Base-by-base conservation (phyloP, 2,888 invertebrate genomes). In the Troglohyphantes excavatus region DNA sequence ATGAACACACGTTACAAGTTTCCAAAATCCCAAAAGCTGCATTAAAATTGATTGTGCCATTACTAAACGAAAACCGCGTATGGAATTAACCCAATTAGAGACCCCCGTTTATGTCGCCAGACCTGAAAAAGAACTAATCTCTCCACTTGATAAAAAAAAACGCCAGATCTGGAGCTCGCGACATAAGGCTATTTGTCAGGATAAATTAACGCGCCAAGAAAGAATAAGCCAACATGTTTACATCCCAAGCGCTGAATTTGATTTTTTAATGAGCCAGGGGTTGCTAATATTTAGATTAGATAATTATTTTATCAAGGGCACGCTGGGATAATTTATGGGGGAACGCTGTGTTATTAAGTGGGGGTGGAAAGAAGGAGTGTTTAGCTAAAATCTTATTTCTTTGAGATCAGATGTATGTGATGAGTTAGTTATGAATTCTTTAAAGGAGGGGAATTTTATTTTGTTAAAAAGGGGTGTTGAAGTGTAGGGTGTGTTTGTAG, bases 261-360 rank as follows among this genome's bases (percentile, higher is more conserved):
- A 33, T 68, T 68, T 68, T 65, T 68, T 68, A 33, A 27, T 21
- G 33, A 29, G 33, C 9, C 33, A 33, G 21, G 27, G 27, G 33
- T 29, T 33, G 68, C 33, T 68, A 68, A 68, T 68, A 68, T 68
- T 68, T 68, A 68, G 68, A 68, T 68, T 68, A 68, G 68, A 68
- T 68, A 68, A 68, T 68, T 68, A 68, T 68, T 68, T 68, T 33
- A 33, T 33, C 33, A 13, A 29, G 17, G 68, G 68, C 19, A 33
- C 27, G 68, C 33, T 33, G 27, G n/a, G 29, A 68, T 68, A 68
- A 68, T 68, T 68, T 68, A 68, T 33, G 29, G 27, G 33, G 33
- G 33, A 7, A n/a, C 0, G 39, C 53, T 17, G 13, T 53, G 53
- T 53, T 53, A 53, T 53, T 53, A 17, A 9, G 46, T 17, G 2